Base-by-base conservation (phyloP, 2,797 vertebrate species). In the Pteropus rufus region DNA sequence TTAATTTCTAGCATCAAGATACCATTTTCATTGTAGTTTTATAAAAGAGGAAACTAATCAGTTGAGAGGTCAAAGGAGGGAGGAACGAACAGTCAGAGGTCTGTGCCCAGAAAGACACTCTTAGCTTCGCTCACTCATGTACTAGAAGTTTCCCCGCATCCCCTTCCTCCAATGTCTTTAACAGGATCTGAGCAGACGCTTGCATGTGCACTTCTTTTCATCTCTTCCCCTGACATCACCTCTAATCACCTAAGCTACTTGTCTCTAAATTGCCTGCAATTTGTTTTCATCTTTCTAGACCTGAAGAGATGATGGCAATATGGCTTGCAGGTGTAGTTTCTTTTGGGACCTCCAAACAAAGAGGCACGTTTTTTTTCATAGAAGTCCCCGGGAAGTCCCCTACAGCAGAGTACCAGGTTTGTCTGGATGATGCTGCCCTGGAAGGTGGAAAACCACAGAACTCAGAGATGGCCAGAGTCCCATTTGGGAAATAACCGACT, bases 211-310 rank as follows among this genome's bases (percentile, higher is more conserved):
- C 3, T 79, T 95, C 91, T 95, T 96, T 88, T 84, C 77, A 94
- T 81, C 69, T 54, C 89, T 54, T 54, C 64, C 73, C 92, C 90
- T 69, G 49, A 88, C 76, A 62, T 96, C 92, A 96, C 72, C 79
- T 69, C 79, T 95, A 87, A 93, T 95, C 92, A 94, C 90, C 88
- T 90, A 65, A 83, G 91, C 86, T 81, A 64, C 82, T 91, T 86
- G 18, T 92, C 56, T 96, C 91, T 84, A 76, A 96, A 93, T 76
- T 86, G 75, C 82, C 91, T 83, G 34, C 41, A 93, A 94, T 97
- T 83, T 96, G 67, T 96, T 89, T 96, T 96, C 77, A 46, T 93
- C 84, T 95, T 93, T 95, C 73, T 21, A 75, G 69, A 76, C 85
- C n/a, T 49, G 70, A 95, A 95, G 79, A 94, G 73, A 77, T 73